These are phyloP conservation scores for Spilogale gracilis DNA, from an alignment of 2,113 vertebrate genomes.

Conservation along the genomic window DNA sequence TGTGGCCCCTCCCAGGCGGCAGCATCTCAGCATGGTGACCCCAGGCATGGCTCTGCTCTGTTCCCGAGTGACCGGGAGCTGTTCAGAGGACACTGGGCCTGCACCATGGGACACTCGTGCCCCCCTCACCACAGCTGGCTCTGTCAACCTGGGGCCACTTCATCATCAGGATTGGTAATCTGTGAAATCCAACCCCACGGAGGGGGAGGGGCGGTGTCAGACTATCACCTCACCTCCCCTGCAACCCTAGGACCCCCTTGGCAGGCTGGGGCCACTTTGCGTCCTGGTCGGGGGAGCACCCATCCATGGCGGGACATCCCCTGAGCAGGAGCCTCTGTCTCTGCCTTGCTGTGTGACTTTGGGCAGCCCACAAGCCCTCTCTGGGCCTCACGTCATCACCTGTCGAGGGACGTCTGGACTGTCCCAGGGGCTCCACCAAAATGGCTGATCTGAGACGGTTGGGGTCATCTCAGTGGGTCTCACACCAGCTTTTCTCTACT, in stretches of 20 bases:
- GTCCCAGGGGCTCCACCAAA: neutral
- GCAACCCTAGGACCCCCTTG: neutral
- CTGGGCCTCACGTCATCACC: neutral
- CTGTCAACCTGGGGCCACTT: neutral
- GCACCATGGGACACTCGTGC: fast-evolving
- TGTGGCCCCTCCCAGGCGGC: neutral
- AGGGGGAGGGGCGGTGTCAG: neutral
- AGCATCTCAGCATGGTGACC: neutral
- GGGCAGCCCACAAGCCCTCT: neutral
- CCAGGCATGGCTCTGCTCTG: neutral
- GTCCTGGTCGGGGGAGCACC: neutral
- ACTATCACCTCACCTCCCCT: no score
- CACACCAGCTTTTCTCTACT: neutral
- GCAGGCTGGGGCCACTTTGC: neutral
- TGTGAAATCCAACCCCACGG: neutral
- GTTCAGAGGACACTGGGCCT: neutral
- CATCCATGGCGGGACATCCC: neutral
- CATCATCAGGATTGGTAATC: neutral
- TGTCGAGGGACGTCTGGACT: neutral
- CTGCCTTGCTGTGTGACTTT: neutral
- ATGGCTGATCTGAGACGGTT: neutral
- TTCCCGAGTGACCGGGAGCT: neutral
- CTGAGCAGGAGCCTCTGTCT: neutral
- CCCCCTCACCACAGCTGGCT: neutral
- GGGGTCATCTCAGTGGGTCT: neutral